Evolutionary conservation across 2,888 invertebrate species (phyloP).

Genomic region (Eremobia ochroleuca): DNA sequence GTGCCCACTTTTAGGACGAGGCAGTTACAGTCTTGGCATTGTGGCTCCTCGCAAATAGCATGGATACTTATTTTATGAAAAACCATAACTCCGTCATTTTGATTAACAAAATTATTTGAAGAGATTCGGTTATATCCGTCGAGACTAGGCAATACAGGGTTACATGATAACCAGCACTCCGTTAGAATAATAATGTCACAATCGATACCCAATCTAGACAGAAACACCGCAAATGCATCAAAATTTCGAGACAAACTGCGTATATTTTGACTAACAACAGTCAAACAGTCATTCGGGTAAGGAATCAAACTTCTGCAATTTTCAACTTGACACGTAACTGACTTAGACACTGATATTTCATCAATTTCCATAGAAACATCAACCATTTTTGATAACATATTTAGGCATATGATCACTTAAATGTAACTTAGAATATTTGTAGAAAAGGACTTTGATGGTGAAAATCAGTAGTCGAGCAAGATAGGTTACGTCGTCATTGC

Average conservation of each 20-base stretch:
- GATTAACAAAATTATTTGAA: neutral
- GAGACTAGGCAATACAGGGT: neutral
- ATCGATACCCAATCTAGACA: neutral
- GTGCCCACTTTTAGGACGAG: neutral
- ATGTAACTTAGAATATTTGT: too few species aligned
- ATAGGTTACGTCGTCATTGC: too few species aligned
- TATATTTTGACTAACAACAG: neutral
- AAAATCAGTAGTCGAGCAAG: too few species aligned
- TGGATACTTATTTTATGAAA: neutral
- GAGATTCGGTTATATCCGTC: neutral
- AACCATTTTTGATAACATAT: too few species aligned
- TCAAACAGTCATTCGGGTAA: neutral
- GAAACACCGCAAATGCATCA: neutral
- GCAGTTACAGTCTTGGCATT: neutral
- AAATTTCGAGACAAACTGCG: neutral
- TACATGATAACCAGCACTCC: neutral
- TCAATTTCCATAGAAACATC: too few species aligned
- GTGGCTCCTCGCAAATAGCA: neutral
- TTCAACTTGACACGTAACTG: too few species aligned
- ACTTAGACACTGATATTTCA: too few species aligned
- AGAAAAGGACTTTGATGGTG: too few species aligned
- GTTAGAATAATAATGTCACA: neutral
- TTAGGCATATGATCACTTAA: too few species aligned
- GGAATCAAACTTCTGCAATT: neutral
- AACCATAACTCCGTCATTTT: neutral